A percentile compares a stretch with the other conserved stretches of the same genome.
Conservation (phyloP, 2,888 invertebrate genomes). For the Hecatera dysodea region DNA sequence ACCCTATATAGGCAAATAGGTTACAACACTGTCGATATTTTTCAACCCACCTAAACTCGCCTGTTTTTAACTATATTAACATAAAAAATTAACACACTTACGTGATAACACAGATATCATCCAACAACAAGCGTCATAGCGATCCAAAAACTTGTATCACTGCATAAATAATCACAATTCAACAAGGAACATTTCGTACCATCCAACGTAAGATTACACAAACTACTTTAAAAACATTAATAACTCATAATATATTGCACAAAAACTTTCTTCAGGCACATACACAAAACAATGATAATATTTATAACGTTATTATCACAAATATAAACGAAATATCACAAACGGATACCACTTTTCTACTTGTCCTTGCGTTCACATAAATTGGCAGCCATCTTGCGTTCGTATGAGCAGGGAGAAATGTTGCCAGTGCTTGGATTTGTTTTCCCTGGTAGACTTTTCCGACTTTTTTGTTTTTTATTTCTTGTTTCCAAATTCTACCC, state of each 20-base stretch:
- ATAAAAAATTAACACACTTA: slow-evolving; percentile 78
- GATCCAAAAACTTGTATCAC: slow-evolving; percentile 87
- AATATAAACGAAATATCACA: slow-evolving; percentile 83
- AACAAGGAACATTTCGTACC: slow-evolving; percentile 88
- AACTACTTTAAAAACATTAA: slow-evolving; percentile 84
- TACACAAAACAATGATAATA: slow-evolving; percentile 81
- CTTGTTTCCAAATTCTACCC: not conserved
- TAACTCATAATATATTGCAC: slow-evolving; percentile 88
- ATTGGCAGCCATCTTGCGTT: slow-evolving; percentile 90
- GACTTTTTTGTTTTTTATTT: not conserved
- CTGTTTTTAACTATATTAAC: slow-evolving; percentile 58
- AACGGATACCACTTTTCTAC: slow-evolving; percentile 87
- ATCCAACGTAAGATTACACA: slow-evolving; percentile 87
- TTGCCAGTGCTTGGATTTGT: slow-evolving; percentile 72
- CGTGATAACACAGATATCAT: slow-evolving; percentile 87
- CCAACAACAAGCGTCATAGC: slow-evolving; percentile 87
- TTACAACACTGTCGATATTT: slow-evolving; percentile 80
- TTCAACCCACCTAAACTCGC: slow-evolving; percentile 68
- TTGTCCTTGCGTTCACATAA: slow-evolving; percentile 90
- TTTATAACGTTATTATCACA: slow-evolving; percentile 85
- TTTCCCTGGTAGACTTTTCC: slow-evolving; percentile 38
- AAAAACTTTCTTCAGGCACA: slow-evolving; percentile 79
- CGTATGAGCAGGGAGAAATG: slow-evolving; percentile 80
- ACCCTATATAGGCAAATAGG: slow-evolving; percentile 85
- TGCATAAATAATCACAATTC: slow-evolving; percentile 90